Percentiles rank a stretch among this genome's conserved stretches.
phyloP scores from a whole-genome alignment of 2,888 invertebrate genomes.

The Xylocampa areola region DNA sequence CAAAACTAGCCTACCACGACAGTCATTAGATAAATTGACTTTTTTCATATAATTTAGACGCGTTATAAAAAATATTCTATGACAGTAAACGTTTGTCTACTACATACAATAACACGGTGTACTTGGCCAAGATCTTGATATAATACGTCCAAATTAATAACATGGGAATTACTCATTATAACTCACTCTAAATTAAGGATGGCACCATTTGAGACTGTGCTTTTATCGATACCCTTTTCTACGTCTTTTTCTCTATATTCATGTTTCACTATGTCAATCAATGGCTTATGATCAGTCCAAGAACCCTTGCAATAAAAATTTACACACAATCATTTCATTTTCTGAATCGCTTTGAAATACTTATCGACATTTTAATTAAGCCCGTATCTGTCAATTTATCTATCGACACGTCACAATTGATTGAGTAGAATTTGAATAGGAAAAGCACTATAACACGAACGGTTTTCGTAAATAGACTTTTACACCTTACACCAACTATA shows the following conservation, averaged over 20 bases:
- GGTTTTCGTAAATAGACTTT: constrained; percentile 20
- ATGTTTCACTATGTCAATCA: neutral
- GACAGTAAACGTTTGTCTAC: neutral
- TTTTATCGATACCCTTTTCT: neutral
- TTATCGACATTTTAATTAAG: neutral
- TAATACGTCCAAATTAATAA: neutral
- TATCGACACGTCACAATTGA: constrained; percentile 16
- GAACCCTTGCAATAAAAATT: neutral
- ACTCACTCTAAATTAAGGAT: neutral
- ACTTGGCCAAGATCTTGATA: neutral
- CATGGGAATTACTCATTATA: neutral
- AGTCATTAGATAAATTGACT: constrained; percentile 44
- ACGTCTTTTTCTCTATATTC: neutral
- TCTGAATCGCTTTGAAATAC: neutral
- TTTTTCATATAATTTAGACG: neutral
- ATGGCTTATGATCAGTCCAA: neutral
- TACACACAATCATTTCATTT: neutral
- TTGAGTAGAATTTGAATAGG: constrained; percentile 13
- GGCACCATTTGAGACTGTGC: neutral
- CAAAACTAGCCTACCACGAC: constrained; percentile 26
- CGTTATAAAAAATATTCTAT: neutral
- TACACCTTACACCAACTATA: constrained; percentile 27
- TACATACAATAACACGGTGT: neutral
- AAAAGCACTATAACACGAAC: constrained; percentile 23
- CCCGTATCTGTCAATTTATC: constrained; percentile 37